Evolutionary conservation across 2,797 vertebrate species (phyloP), one percentile per base, ranked within the genome.

Genomic region (Chlorospingus semifuscus): DNA sequence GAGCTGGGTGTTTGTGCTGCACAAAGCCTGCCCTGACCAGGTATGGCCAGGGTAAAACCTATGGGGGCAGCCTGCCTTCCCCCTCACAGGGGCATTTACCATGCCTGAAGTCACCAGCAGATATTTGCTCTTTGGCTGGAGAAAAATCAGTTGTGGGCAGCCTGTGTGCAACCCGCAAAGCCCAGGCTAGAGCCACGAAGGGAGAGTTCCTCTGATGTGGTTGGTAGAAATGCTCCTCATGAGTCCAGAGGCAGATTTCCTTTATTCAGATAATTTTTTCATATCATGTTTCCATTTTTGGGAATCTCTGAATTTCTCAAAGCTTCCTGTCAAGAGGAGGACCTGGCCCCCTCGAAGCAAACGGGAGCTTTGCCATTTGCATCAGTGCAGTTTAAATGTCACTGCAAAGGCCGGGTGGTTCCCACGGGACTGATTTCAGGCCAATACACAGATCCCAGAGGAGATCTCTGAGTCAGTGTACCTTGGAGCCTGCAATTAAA

Each of bases 361-460:
- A 78, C 15, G 70, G 76, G 76, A 94, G 41, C 77, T 53, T 74
- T 97, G 94, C 87, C 70, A 90, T 94, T 93, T 86, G 46, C 80
- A 91, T 94, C 89, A 79, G 60, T 34, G 56, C 49, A 88, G 80
- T 86, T 83, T 86, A 91, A 94, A 96, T 97, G 95, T 95, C 94
- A 90, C 87, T 0, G 2, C 86, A 89, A 89, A 94, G 93, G 89
- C 89, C 13, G 21, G 11, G 69, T 80, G 46, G 37, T 76, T 96
- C 95, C 94, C 60, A 0, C 42, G 87, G 87, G 95, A 91, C 64
- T 23, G 56, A 37, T 46, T 87, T 69, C 71, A 37, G 41, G 95
- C 71, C 81, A 79, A 14, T 52, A 15, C 2, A 0, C 29, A 74
- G 81, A 92, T 96, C 87, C 44, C 47, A 89, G 78, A 22, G 32